A percentile compares a stretch with the other conserved stretches of the same genome.
These are phyloP conservation scores for Oreohelix idahoensis DNA, from an alignment of 1,140 invertebrate genomes.

Conservation along the genomic window DNA sequence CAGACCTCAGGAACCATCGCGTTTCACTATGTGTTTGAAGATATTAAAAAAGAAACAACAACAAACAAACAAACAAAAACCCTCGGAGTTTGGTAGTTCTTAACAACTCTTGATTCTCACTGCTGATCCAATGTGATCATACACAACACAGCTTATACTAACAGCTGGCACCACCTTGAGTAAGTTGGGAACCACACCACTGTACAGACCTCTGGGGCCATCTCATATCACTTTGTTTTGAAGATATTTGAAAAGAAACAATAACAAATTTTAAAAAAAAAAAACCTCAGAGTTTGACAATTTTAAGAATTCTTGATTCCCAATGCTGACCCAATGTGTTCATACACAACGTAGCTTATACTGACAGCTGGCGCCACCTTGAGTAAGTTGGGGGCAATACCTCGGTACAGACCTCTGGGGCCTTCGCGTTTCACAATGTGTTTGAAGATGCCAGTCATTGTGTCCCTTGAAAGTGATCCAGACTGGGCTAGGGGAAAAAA, in stretches of 20 bases:
- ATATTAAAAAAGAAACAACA: conserved; percentile 69
- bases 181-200: conserved; percentile 97
- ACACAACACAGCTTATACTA: conserved; percentile 97
- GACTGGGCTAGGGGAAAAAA: too few species aligned
- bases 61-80: too few species aligned
- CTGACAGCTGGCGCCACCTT: conserved; percentile 91
- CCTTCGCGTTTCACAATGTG: conserved; percentile 92
- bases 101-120: conserved; percentile 79
- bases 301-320: conserved; percentile 77
- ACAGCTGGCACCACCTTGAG: conserved; percentile 91
- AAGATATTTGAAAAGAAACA: too few species aligned
- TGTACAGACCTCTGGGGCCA: conserved; percentile 91
- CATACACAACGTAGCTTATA: conserved; percentile 98
- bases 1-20: conserved; percentile 89
- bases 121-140: conserved; percentile 89
- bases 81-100: too few species aligned
- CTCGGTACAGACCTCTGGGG: conserved; percentile 91
- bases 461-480: conserved; percentile 49
- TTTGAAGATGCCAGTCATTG: conserved; percentile 87
- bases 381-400: conserved; percentile 97
- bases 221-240: too few species aligned
- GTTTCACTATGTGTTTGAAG: conserved; percentile 87
- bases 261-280: too few species aligned
- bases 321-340: conserved; percentile 86
- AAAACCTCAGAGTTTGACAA: too few species aligned